Conservation (phyloP, 1,140 invertebrate species). For the Heliconius eleuchia region DNA sequence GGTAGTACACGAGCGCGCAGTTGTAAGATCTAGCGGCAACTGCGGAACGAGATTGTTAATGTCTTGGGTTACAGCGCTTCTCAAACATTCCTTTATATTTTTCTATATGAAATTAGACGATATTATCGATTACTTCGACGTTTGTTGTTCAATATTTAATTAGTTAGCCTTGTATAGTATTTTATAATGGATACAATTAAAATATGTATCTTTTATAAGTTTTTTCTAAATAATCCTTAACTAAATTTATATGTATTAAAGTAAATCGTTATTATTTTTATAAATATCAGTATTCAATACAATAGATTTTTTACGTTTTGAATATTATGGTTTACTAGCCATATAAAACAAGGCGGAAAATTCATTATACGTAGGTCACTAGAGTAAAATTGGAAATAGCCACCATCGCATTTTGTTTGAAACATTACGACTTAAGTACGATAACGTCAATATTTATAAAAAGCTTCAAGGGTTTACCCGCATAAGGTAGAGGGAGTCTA, state of each 20-base stretch:
- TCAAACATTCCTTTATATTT: conserved; percentile 16
- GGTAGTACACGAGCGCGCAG: conserved; percentile 40
- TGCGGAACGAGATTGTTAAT: conserved; percentile 46
- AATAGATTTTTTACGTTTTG: too few relatives aligned
- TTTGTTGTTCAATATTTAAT: not conserved
- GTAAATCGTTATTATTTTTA: not conserved
- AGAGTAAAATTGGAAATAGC: too few relatives aligned
- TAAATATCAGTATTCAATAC: not conserved
- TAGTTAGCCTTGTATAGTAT: not conserved
- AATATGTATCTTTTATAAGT: not conserved
- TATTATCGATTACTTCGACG: not conserved
- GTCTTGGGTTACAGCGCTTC: conserved; percentile 42
- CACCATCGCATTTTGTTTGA: too few relatives aligned
- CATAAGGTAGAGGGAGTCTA: too few relatives aligned
- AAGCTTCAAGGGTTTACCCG: too few relatives aligned
- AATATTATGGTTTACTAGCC: too few relatives aligned
- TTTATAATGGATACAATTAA: not conserved
- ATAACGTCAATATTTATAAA: too few relatives aligned
- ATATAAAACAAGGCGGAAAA: too few relatives aligned
- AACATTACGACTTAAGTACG: too few relatives aligned
- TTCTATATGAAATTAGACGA: not conserved
- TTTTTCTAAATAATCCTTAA: not conserved
- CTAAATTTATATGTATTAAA: not conserved
- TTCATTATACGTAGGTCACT: too few relatives aligned
- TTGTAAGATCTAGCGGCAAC: conserved; percentile 42